Evolutionary conservation across 2,797 vertebrate genomes (phyloP).

Genomic region (Crax fasciolata): DNA sequence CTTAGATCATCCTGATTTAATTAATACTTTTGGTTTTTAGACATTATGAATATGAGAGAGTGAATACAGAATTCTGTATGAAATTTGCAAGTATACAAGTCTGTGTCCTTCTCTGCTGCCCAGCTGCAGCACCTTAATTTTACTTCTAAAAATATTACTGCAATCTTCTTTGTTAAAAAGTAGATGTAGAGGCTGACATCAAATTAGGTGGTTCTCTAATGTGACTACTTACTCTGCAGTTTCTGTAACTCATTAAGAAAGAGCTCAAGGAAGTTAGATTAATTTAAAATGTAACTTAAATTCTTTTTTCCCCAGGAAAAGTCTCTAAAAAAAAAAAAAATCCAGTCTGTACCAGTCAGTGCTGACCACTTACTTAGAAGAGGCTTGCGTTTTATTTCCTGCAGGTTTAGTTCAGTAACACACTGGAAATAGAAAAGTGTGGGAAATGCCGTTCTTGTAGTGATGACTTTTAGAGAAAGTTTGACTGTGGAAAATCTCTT

Average conservation of each 20-base stretch:
- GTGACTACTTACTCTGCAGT: neutral
- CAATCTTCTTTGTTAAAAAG: neutral
- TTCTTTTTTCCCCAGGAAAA: neutral
- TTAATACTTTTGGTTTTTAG: neutral
- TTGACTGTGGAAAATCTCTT: neutral
- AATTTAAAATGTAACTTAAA: constrained; percentile 15
- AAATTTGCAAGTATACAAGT: neutral
- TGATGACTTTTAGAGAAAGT: neutral
- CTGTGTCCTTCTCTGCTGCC: neutral
- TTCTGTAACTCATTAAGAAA: constrained; percentile 20
- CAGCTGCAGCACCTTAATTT: neutral
- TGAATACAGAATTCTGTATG: neutral
- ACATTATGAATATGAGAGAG: neutral
- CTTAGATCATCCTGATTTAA: neutral
- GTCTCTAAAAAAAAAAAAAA: neutral
- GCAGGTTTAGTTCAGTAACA: neutral
- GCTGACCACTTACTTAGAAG: neutral
- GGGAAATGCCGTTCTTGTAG: neutral
- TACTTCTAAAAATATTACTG: neutral
- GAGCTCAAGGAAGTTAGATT: constrained; percentile 23
- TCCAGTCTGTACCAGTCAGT: neutral
- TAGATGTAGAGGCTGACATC: neutral
- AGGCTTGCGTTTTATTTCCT: constrained; percentile 19
- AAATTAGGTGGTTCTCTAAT: neutral
- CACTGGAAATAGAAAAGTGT: neutral